Conservation (phyloP, 2,113 vertebrate genomes). For the Talpa occidentalis region DNA sequence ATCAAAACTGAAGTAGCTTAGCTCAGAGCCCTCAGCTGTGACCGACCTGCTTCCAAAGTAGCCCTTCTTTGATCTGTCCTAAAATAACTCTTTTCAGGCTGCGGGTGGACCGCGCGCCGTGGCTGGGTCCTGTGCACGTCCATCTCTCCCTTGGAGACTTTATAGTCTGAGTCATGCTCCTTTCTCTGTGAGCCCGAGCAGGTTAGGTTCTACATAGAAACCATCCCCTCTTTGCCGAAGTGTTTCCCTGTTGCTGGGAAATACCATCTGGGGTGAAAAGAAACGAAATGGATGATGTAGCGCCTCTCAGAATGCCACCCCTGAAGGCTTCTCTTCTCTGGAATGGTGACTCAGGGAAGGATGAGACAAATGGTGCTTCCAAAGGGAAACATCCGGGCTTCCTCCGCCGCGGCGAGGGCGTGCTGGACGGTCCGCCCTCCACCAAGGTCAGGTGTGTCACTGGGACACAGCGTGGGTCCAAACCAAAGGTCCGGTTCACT, state of each 20-base stretch:
- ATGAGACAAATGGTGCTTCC: not conserved
- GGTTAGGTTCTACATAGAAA: not conserved
- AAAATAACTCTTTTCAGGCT: constrained; percentile 55
- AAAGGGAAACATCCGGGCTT: not conserved
- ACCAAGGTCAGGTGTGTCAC: not conserved
- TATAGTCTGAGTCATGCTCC: not conserved
- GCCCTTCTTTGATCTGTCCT: constrained; percentile 17
- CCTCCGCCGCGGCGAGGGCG: not conserved
- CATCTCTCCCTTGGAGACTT: not conserved
- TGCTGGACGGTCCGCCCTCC: not conserved
- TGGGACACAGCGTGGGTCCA: not conserved
- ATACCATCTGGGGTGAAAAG: not conserved
- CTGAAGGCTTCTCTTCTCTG: not conserved
- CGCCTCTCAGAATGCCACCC: not conserved
- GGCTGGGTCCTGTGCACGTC: not conserved
- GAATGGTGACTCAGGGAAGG: not conserved
- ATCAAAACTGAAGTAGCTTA: not conserved
- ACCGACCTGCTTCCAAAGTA: not conserved
- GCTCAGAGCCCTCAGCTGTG: not conserved
- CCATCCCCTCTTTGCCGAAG: not conserved
- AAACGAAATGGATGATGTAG: not conserved
- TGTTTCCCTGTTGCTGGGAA: not conserved
- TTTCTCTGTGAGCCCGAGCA: not conserved
- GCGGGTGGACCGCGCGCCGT: not conserved
- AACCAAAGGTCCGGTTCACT: not conserved